Evolutionary conservation across 1,140 invertebrate species (phyloP), one percentile per base, ranked within the genome.

Genomic region (Dendrolimus punctatus): DNA sequence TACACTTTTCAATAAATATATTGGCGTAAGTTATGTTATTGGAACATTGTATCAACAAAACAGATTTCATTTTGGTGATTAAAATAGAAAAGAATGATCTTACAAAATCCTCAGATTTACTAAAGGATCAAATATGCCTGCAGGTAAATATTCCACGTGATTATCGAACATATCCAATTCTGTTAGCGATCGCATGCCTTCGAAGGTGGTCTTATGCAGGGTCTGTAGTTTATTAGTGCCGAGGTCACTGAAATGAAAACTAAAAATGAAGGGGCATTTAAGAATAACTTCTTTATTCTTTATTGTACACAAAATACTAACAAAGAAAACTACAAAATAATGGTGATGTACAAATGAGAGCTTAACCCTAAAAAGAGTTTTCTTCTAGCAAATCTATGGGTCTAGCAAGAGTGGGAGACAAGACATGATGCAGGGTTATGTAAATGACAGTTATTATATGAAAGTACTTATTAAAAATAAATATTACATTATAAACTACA

Each of bases 161-260:
- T 96, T 96, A 68, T 94, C 91, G 53, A 93, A 94, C 57, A 95
- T 80, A 73, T 96, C 94, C 77, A 95, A 80, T 72, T 95, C 91
- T 4, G 86, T 89, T 5, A 95, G 80, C 38, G 91, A 88, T 0
- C 88, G 88, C 72, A 95, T 85, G 5, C 90, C 90, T 50, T 90
- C 88, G 68, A 95, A 95, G 0, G 92, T 90, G 55, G 92, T 91
- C 72, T 93, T 93, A 73, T 95, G 92, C 9, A 95, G 80, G 0
- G 92, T 92, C 6, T 89, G 90, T 10, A 95, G 73, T 40, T 89
- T 86, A 69, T 95, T 95, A 5, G 91, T 90, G 0, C 93, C 93
- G 8, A 95, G 80, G 70, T 95, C 94, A 54, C 94, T 95, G 72
- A 82, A 90, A 85, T 23, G 23, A 40, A 46, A 56, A 56, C 47